Conservation (phyloP, 2,113 vertebrate species). For the Athene noctua region DNA sequence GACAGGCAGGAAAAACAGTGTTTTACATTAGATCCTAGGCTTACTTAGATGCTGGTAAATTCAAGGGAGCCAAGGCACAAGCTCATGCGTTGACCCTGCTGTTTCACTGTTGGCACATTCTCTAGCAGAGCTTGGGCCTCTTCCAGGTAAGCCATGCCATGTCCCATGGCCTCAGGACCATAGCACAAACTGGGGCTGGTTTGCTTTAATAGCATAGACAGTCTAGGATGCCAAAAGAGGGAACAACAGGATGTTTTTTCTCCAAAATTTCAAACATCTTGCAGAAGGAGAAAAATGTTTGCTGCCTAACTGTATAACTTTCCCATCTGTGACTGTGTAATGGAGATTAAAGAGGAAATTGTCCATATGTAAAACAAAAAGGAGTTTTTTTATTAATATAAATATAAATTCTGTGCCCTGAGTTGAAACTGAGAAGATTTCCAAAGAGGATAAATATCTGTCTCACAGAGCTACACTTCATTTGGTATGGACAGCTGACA, state of each 20-base stretch:
- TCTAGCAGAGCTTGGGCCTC: not conserved
- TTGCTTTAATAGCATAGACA: not conserved
- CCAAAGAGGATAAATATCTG: not conserved
- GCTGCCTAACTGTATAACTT: not conserved
- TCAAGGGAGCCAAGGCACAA: not conserved
- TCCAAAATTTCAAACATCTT: not conserved
- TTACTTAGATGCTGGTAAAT: not conserved
- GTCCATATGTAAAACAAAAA: not conserved
- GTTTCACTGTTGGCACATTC: not conserved
- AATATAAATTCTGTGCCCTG: not conserved
- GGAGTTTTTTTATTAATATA: not conserved
- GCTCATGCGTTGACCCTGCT: accelerated
- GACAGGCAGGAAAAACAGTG: not conserved
- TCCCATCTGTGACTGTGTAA: not conserved
- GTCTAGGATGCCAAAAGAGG: not conserved
- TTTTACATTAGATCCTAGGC: not conserved
- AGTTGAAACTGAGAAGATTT: not conserved
- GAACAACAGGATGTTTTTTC: not conserved
- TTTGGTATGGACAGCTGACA: not conserved
- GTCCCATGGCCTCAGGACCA: not conserved
- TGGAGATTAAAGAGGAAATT: not conserved
- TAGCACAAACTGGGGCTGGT: not conserved
- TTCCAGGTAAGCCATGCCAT: not conserved
- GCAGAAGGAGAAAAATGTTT: not conserved
- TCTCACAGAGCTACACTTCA: not conserved